Evolutionary conservation across 2,888 invertebrate species (phyloP), one percentile per base, ranked within the genome.

Genomic region (Carcina quercana): DNA sequence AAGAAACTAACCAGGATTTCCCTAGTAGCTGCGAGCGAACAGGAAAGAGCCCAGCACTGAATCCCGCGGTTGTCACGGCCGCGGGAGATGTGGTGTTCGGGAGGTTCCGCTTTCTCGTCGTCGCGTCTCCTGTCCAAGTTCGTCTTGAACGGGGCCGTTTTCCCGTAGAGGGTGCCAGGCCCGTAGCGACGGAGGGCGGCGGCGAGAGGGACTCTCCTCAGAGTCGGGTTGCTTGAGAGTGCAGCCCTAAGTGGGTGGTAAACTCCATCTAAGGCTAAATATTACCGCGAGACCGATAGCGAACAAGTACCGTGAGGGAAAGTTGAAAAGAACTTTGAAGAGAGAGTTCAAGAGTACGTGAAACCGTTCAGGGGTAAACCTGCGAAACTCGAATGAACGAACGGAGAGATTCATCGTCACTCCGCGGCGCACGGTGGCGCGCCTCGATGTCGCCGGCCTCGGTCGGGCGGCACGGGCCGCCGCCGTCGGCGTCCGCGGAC

Each of bases 291-390:
- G 86, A 85, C 86, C 87, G 86, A 88, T 88, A 88, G 87, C 84
- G 76, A 82, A 79, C 75, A 87, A 87, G 86, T 87, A 86, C 86
- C 86, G 87, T 86, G 87, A 88, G 86, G 87, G 87, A 89, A 89
- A 89, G 88, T 76, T 88, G 87, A 85, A 87, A 87, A 89, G 87
- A 80, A 88, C 87, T 88, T 86, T 87, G 86, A 87, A 88, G 84
- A 88, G 68, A 76, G 74, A 78, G 75, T 78, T 73, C 63, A 79
- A 75, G 55, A 79, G 75, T 67, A 70, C 72, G 78, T 83, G 79
- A 63, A 63, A 83, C 76, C 73, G 80, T 70, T 72, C 79, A 75
- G 71, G 70, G 76, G 76, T 74, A 80, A 82, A 71, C 76, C 86
- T 76, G 87, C 86, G 78, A 86, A 87, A 75, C 75, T 74, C 70